Evolutionary conservation across 53 echinoderm and acorn worm species (phyloP), one percentile per base, ranked within the genome.

Genomic region (Astropecten irregularis): DNA sequence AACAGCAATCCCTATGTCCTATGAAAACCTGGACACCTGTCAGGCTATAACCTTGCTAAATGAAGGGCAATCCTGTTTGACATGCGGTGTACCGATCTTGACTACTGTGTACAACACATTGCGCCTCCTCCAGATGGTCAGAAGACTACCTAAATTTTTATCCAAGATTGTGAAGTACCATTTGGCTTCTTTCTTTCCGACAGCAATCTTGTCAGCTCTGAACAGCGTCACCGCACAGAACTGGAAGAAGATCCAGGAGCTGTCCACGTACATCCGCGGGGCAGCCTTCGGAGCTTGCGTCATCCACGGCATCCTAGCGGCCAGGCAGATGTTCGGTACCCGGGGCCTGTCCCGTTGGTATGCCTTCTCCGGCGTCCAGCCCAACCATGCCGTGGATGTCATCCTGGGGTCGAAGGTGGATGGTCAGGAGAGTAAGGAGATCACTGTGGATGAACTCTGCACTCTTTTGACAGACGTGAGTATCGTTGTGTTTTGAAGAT

Each of bases 241-340:
- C 56, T 83, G 88, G 83, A 82, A 89, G 14, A 68, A 82, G 6
- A 50, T 93, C 25, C 61, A 88, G 20, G 93, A 93, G 51, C 82
- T 85, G 51, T 42, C 91, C 32, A 77, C 88, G 11, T 60, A 73
- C 40, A 33, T 92, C 4, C 57, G 89, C 21, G 93, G 83, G 40
- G 84, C 83, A 0, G 81, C 86, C 3, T 93, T 86, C 36, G 93
- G 93, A 15, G 69, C 82, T 14, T 95, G 95, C 23, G 84, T 93
- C 70, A 49, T 91, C 47, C 95, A 95, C 64, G 93, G 91, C 7
- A 53, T 95, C 4, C 91, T 93, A 9, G 84, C 88, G 10, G 86
- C 95, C 6, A 58, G 95, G 21, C 95, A 95, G 89, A 90, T 82
- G 84, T 95, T 84, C 54, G 95, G 95, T 6, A 82, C 89, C 42